These are phyloP conservation scores for Lathamus discolor DNA, from an alignment of 2,113 vertebrate genomes.

Conservation along the genomic window DNA sequence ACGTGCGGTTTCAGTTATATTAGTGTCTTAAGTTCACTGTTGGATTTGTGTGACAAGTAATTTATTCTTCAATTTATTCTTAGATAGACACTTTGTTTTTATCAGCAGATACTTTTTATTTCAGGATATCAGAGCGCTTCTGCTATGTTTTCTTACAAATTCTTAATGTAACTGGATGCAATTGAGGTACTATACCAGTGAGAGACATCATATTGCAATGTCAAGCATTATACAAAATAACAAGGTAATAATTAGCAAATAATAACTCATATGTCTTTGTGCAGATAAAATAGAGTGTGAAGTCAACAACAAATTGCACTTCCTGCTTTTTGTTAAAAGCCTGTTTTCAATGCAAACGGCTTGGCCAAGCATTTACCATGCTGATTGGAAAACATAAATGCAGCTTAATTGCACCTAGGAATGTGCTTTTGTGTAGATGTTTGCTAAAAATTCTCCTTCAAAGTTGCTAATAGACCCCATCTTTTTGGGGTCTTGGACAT, in stretches of 20 bases:
- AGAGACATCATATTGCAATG: background rate
- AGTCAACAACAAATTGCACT: background rate
- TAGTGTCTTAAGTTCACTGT: background rate
- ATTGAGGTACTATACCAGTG: background rate
- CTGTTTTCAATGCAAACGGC: background rate
- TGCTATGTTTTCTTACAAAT: background rate
- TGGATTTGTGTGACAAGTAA: background rate
- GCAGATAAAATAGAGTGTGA: background rate
- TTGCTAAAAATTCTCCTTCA: background rate
- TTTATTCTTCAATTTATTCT: background rate
- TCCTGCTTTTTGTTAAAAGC: background rate
- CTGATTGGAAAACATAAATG: background rate
- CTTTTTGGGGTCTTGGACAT: background rate
- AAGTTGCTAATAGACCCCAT: background rate
- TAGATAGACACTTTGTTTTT: background rate
- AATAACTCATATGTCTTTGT: background rate
- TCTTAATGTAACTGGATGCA: background rate
- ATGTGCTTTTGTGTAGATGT: background rate
- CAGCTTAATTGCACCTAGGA: background rate
- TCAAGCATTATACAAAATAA: background rate
- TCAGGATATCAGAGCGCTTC: background rate
- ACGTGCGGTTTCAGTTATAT: background rate
- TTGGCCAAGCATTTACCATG: background rate
- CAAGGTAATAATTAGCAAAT: background rate
- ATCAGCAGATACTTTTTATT: background rate